phyloP scores from a whole-genome alignment of 2,113 vertebrate genomes.

The Rhadina sibilatrix region DNA sequence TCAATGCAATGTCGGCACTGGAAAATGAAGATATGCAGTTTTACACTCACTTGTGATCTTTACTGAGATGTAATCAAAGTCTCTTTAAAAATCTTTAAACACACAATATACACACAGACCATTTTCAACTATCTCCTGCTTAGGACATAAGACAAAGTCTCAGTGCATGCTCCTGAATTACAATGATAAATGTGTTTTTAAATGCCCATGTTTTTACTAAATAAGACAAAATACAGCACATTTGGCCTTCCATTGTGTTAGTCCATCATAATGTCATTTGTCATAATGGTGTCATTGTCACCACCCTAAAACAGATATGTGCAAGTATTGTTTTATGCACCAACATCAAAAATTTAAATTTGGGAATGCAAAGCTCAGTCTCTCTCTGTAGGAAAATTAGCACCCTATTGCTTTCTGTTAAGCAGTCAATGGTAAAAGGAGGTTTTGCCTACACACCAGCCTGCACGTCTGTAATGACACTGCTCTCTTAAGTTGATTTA shows the following conservation, averaged over 20 bases:
- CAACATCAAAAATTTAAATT: neutral
- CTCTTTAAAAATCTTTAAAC: slow-evolving; percentile 51
- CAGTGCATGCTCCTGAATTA: neutral
- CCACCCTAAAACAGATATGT: neutral
- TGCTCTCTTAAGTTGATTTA: neutral
- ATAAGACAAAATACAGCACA: neutral
- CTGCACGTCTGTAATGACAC: neutral
- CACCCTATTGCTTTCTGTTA: neutral
- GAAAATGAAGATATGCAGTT: slow-evolving; percentile 34
- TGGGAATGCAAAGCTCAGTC: neutral
- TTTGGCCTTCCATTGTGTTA: neutral
- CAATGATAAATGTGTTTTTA: slow-evolving; percentile 21
- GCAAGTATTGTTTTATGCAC: neutral
- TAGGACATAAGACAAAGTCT: neutral
- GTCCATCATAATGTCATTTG: neutral
- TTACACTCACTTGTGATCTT: neutral
- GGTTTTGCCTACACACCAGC: neutral
- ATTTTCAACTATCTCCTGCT: neutral
- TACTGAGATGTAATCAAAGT: slow-evolving; percentile 21
- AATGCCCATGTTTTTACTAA: neutral
- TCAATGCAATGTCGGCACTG: slow-evolving; percentile 41
- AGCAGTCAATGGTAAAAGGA: neutral
- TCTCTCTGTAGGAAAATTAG: neutral
- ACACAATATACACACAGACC: neutral
- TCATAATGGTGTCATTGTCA: neutral